Evolutionary conservation across 2,888 invertebrate species (phyloP).

Genomic region (Gerris lacustris): DNA sequence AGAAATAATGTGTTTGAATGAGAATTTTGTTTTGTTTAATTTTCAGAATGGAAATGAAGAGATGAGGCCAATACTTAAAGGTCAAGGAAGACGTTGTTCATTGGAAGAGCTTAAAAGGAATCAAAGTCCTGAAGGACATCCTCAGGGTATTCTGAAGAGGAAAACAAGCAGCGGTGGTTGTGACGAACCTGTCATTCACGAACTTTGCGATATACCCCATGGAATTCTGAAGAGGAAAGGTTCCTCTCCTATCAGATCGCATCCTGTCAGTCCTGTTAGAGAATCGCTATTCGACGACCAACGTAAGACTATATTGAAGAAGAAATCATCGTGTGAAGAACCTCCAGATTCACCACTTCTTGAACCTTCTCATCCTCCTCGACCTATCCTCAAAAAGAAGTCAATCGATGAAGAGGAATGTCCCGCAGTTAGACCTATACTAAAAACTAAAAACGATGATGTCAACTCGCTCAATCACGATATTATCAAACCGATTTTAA

Average conservation of each 20-base stretch:
- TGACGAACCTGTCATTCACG: slow-evolving; percentile 42
- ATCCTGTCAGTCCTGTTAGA: slow-evolving; percentile 1
- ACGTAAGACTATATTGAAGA: slow-evolving; percentile 68
- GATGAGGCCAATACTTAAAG: slow-evolving; percentile 54
- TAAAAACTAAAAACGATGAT: slow-evolving; percentile 57
- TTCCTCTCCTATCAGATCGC: slow-evolving; percentile 31
- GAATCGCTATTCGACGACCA: slow-evolving; percentile 35
- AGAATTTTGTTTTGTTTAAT: neutral
- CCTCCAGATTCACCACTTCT: slow-evolving; percentile 32
- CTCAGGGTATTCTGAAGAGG: slow-evolving; percentile 52
- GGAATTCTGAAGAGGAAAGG: slow-evolving; percentile 66
- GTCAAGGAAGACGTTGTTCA: slow-evolving; percentile 47
- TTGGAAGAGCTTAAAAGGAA: slow-evolving; percentile 48
- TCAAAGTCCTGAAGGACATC: slow-evolving; percentile 29
- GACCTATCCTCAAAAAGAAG: slow-evolving; percentile 74
- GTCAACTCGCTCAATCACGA: slow-evolving; percentile 32
- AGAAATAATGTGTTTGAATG: too few relatives aligned
- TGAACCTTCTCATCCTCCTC: slow-evolving; percentile 31
- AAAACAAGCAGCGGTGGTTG: slow-evolving; percentile 43
- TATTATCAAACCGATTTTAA: slow-evolving; percentile 19
- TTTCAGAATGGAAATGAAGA: slow-evolving; percentile 41
- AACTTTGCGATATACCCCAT: slow-evolving; percentile 42
- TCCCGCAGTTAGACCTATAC: slow-evolving; percentile 55
- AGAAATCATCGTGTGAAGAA: slow-evolving; percentile 65
- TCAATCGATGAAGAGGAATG: slow-evolving; percentile 39